Conservation (phyloP, 2,113 vertebrate genomes). For the Mobula birostris region DNA sequence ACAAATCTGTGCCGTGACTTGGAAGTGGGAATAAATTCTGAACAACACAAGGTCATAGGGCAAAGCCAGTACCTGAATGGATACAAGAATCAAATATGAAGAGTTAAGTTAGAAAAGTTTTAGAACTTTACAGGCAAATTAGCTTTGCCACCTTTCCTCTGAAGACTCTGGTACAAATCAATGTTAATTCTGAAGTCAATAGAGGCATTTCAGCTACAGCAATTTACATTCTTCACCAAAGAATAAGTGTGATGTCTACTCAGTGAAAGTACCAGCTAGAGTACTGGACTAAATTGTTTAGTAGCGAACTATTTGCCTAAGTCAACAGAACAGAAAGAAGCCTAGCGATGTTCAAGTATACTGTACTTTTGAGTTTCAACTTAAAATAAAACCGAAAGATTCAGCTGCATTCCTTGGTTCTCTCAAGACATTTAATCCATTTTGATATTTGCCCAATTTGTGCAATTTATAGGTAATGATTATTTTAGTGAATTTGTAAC, state of each 20-base stretch:
- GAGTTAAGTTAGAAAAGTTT: neutral
- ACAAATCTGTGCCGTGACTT: neutral
- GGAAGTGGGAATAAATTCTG: neutral
- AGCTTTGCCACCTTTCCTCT: too few species aligned
- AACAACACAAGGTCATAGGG: neutral
- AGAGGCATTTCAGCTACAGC: neutral
- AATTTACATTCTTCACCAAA: conserved; percentile 7
- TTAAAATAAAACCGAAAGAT: neutral
- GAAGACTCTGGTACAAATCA: neutral
- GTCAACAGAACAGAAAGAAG: neutral
- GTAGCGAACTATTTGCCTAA: neutral
- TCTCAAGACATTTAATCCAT: neutral
- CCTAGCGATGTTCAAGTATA: neutral
- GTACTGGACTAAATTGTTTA: neutral
- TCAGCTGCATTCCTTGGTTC: neutral
- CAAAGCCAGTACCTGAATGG: neutral
- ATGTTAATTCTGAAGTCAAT: neutral
- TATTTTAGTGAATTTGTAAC: neutral
- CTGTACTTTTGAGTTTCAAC: neutral
- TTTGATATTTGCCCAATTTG: neutral
- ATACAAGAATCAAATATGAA: neutral
- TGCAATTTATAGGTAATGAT: neutral
- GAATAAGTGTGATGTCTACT: neutral
- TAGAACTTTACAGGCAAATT: neutral
- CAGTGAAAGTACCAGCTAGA: neutral